Evolutionary conservation across 2,113 vertebrate genomes (phyloP), one percentile per base, ranked within the genome.

Genomic region (Alouatta palliata): DNA sequence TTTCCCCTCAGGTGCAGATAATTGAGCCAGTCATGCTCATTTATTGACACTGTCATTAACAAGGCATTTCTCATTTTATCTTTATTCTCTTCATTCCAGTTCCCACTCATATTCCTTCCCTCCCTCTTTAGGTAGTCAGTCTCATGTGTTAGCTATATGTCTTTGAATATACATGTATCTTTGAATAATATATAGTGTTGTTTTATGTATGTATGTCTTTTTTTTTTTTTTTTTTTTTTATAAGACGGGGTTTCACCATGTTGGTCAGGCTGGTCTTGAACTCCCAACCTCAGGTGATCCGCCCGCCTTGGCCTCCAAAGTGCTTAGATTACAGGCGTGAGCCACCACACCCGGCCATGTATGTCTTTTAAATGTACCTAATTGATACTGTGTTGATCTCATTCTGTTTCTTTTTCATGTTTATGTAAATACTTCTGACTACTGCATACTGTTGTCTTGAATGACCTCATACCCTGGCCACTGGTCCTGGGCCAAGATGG

Each of bases 371-470:
- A 98, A 68, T 97, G 73, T 97, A 93, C 77, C 92, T 95, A 93
- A 96, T 80, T 89, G 85, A 97, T 97, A 96, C 0, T 96, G 73
- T 96, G 83, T 96, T 96, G 61, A 95, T 96, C 64, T 97, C 97
- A 97, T 95, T 94, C 52, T 96, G 79, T 96, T 97, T 96, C 75
- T 97, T 94, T 97, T 97, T 94, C 91, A 77, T 93, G 68, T 94
- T 97, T 96, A 70, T 89, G 49, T 95, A 89, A 96, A 80, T 95
- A 93, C 27, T 94, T 97, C 84, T 92, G 61, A 94, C 87, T 95
- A 2, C 95, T 91, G 56, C 35, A 71, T 95, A 84, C 35, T 94
- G 58, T 94, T 93, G 13, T 95, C 75, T 93, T 97, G 94, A 94
- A 87, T 94, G 61, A 95, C 37, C 47, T 97, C 83, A 92, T 3